Evolutionary conservation across 2,888 invertebrate species (phyloP).

Genomic region (Eulithis prunata): DNA sequence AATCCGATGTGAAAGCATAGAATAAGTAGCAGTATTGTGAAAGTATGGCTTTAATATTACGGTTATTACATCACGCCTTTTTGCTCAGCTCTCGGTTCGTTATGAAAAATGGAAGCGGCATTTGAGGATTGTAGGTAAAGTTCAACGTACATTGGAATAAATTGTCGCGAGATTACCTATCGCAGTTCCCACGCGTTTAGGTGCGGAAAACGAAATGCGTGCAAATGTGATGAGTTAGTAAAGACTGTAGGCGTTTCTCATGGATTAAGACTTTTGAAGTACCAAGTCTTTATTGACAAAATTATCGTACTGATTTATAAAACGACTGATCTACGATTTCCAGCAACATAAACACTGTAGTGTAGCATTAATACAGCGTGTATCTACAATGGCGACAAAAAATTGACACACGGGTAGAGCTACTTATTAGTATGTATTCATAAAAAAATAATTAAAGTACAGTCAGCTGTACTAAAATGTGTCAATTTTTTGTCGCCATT

Average conservation of each 20-base stretch:
- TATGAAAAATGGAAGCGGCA: slow-evolving; percentile 46
- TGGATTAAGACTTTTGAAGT: slow-evolving; percentile 1
- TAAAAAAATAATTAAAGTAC: too few species aligned
- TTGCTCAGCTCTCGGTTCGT: slow-evolving; percentile 43
- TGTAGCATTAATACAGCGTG: too few species aligned
- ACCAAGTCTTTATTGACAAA: background rate
- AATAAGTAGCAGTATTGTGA: slow-evolving; percentile 47
- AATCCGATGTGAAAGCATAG: slow-evolving; percentile 32
- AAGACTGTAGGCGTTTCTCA: background rate
- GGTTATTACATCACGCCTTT: slow-evolving; percentile 51
- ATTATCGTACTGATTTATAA: too few species aligned
- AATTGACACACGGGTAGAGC: too few species aligned
- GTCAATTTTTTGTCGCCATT: too few species aligned
- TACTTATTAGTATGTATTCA: too few species aligned
- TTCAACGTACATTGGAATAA: slow-evolving; percentile 25
- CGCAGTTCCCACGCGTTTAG: slow-evolving; percentile 14
- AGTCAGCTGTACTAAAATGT: too few species aligned
- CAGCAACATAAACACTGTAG: too few species aligned
- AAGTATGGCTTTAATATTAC: slow-evolving; percentile 58
- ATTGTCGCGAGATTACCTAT: slow-evolving; percentile 17
- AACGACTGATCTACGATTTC: too few species aligned
- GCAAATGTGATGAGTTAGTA: slow-evolving; percentile 8
- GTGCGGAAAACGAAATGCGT: slow-evolving; percentile 13
- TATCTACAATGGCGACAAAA: too few species aligned
- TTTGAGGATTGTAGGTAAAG: slow-evolving; percentile 18